Base-by-base conservation (phyloP, 2,113 vertebrate genomes). In the Takifugu flavidus region DNA sequence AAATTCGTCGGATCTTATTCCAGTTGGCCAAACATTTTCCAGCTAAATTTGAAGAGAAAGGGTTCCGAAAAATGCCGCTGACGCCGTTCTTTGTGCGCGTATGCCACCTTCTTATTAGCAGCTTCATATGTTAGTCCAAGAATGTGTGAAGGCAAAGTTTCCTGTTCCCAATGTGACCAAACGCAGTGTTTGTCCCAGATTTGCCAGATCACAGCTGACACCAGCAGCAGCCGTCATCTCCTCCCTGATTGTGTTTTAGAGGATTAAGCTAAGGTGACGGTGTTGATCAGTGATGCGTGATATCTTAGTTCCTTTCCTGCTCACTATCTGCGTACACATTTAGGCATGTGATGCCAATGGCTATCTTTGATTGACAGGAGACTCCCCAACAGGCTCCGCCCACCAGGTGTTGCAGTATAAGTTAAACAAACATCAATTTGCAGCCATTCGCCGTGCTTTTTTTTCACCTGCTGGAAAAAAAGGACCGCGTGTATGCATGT, bases 221-320 rank as follows among this genome's bases (percentile, higher is more conserved):
- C 31, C 15, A 25, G 49, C 52, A 43, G 6, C 26, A 34, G 53
- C 15, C 57, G 43, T 50, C 74, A 14, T 13, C 54, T 14, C 66
- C 61, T 34, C 58, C 77, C 70, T 65, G 31, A 46, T 75, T 74
- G 67, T 70, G 71, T 79, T 65, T 78, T 28, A n/a, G 60, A 56
- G 80, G 83, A 88, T 88, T 88, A 85, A 56, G 53, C 15, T 14
- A 4, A 75, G 67, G 51, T 63, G 86, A 80, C 78, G 71, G 56
- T 72, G 71, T 80, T 86, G 82, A 88, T 86, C 86, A 86, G 53
- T 29, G 76, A 80, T 78, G 77, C 86, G 45, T 83, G 77, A 84
- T 80, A 88, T 82, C 86, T 86, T 79, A 74, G 80, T 86, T 84
- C 52, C 61, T 67, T 64, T 4, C 12, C 20, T 50, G 25, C 59